Percentiles rank a stretch among this genome's conserved stretches.
Evolutionary conservation across 2,113 vertebrate species (phyloP).

Genomic region (Spheniscus mendiculus): DNA sequence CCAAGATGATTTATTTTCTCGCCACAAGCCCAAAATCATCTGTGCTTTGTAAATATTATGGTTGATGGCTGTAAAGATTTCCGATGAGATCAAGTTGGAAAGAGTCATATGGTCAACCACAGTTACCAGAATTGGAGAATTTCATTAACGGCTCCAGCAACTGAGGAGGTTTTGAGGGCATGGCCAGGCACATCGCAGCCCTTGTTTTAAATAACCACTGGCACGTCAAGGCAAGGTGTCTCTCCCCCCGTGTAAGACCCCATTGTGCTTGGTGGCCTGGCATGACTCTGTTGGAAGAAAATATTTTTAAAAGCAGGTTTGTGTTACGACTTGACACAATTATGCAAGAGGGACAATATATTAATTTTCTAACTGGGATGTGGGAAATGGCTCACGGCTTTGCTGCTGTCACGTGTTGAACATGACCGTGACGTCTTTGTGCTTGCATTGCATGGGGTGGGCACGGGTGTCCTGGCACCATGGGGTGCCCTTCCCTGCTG

Average conservation of each 20-base stretch:
- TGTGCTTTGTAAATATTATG: conserved; percentile 41
- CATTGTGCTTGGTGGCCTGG: neutral
- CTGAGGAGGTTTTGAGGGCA: neutral
- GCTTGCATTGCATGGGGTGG: neutral
- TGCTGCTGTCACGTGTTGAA: rapidly evolving
- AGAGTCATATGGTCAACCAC: neutral
- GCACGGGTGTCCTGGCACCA: neutral
- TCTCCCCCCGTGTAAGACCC: neutral
- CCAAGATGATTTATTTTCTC: conserved; percentile 32
- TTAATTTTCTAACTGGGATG: neutral
- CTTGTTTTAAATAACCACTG: neutral
- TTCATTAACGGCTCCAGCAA: neutral
- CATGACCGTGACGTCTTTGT: neutral
- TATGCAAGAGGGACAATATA: neutral
- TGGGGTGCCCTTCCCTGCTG: neutral
- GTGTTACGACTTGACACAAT: neutral
- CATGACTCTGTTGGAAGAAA: neutral
- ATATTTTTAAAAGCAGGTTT: neutral
- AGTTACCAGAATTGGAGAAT: neutral
- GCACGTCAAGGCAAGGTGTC: neutral
- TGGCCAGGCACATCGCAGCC: neutral
- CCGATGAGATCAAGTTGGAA: neutral
- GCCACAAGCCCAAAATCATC: neutral
- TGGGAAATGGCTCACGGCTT: neutral
- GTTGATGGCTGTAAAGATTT: conserved; percentile 29